Evolutionary conservation across 2,888 invertebrate species (phyloP), one percentile per base, ranked within the genome.

Genomic region (Melanostoma mellinum): DNA sequence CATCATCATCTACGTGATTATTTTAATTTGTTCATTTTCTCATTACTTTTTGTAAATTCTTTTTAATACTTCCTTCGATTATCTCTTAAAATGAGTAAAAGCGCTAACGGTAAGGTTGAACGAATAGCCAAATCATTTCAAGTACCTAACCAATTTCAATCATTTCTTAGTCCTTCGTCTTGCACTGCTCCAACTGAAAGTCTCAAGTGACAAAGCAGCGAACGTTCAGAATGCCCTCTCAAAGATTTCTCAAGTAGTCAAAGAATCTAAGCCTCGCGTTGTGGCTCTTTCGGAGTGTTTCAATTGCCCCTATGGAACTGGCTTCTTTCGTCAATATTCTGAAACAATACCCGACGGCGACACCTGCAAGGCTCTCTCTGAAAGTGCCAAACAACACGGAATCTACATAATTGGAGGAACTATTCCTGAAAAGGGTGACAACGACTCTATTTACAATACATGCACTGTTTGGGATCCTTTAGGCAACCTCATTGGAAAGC

Each of bases 231-330:
- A 94, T 87, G 97, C 97, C 0, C 91, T 94, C 0, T 92, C 92
- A 52, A 93, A 95, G 85, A 95, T 98, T 73, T 92, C 93, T 76
- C 92, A 94, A 81, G 97, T 97, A 0, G 90, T 89, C 0, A 94
- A 94, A 84, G 90, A 93, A 63, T 91, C 93, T 63, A 92, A 93
- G 8, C 95, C 95, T 0, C 92, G 94, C 52, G 87, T 96, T 36
- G 91, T 96, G 33, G 93, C 94, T 0, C 90, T 96, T 4, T 96
- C 96, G 0, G 99, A 99, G 91, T 98, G 97, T 89, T 99, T 98
- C 88, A 99, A 98, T 90, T 96, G 96, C 10, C 98, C 98, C 0
- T 98, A 98, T 91, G 98, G 98, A 72, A 95, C 95, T 92, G 94
- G 94, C 86, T 96, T 94, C 90, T 98, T 98, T 89, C 92, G 94